Percentiles rank a stretch among this genome's conserved stretches.
Evolutionary conservation across 2,888 invertebrate genomes (phyloP).

Genomic region (Yponomeuta sedellus): DNA sequence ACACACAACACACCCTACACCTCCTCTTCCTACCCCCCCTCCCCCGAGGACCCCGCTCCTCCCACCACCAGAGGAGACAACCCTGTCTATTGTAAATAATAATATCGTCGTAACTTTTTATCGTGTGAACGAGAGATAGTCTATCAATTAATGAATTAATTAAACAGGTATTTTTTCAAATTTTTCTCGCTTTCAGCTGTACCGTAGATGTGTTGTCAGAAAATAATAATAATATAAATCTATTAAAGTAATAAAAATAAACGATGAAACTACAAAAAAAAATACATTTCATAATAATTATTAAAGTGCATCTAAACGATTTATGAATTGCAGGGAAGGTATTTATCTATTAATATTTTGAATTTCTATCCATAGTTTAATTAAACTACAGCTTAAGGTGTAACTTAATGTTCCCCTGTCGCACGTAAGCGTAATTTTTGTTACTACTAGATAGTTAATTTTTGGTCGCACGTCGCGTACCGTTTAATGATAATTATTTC

Average conservation of each 20-base stretch:
- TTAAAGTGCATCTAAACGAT: conserved; percentile 68
- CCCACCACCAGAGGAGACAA: conserved; percentile 32
- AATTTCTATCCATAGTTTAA: conserved; percentile 70
- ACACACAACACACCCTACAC: conserved; percentile 28
- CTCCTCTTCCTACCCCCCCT: conserved; percentile 23
- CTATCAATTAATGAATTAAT: conserved; percentile 50
- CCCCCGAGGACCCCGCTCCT: conserved; percentile 27
- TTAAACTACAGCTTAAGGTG: conserved; percentile 65
- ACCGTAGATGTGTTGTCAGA: conserved; percentile 76
- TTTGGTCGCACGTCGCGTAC: conserved; percentile 34
- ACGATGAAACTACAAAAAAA: conserved; percentile 65
- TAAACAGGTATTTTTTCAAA: conserved; percentile 76
- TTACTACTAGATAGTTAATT: conserved; percentile 17
- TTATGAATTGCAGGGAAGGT: conserved; percentile 64
- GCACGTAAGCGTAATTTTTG: conserved; percentile 26
- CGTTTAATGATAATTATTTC: conserved; percentile 18
- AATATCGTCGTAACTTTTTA: conserved; percentile 59
- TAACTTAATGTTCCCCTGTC: conserved; percentile 45
- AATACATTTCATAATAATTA: conserved; percentile 71
- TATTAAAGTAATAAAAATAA: conserved; percentile 35
- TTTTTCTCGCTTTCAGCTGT: conserved; percentile 75
- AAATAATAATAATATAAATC: conserved; percentile 23
- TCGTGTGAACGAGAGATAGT: conserved; percentile 75
- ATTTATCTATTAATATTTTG: conserved; percentile 50
- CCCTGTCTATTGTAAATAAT: conserved; percentile 71